Percentiles rank a stretch among this genome's conserved stretches.
Evolutionary conservation across 2,888 invertebrate genomes (phyloP).

Genomic region (Orthosia cruda): DNA sequence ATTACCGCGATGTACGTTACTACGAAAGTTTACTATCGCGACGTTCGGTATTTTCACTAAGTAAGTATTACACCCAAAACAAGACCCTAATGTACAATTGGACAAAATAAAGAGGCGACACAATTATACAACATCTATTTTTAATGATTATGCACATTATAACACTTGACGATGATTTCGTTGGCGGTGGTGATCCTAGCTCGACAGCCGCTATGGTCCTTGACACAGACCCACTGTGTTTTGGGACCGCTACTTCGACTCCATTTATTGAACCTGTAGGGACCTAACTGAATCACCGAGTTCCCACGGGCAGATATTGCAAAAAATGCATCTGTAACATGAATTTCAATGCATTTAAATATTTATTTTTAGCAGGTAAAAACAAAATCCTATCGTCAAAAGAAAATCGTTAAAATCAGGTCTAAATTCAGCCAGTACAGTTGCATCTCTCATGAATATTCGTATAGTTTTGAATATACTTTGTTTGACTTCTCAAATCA

Average conservation of each 20-base stretch:
- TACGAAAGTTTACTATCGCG: too few relatives aligned
- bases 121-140: background rate
- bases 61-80: background rate
- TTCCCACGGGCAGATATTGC: constrained; percentile 71
- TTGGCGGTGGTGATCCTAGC: constrained; percentile 71
- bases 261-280: constrained; percentile 72
- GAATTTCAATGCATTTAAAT: background rate
- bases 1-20: too few relatives aligned
- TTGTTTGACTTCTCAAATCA: background rate
- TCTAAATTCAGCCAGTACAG: background rate
- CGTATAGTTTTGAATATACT: background rate
- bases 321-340: constrained; percentile 67
- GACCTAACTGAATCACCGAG: constrained; percentile 72
- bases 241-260: constrained; percentile 62
- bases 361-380: background rate
- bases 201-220: constrained; percentile 68
- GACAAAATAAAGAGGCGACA: background rate
- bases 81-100: background rate
- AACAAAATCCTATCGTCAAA: background rate
- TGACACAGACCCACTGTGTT: constrained; percentile 68
- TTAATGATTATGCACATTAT: constrained; percentile 55
- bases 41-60: background rate
- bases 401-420: background rate
- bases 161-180: constrained; percentile 37
- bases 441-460: background rate